These are phyloP conservation scores for Procambarus clarkii DNA, from an alignment of 1,140 invertebrate species.

Conservation along the genomic window DNA sequence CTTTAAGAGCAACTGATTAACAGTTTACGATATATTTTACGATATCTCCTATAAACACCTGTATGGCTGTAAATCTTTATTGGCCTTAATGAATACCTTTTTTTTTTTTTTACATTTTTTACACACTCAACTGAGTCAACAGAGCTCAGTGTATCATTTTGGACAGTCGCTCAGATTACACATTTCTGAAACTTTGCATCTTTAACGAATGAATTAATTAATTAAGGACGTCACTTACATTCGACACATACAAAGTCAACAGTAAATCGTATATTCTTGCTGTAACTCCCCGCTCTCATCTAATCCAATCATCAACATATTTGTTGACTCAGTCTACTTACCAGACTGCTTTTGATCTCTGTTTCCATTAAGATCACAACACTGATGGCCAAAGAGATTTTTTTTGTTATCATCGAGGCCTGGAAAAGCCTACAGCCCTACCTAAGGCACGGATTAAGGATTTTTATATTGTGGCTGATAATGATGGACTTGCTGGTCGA, in stretches of 20 bases:
- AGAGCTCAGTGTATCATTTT: neutral
- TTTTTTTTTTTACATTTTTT: neutral
- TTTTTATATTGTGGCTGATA: constrained; percentile 23
- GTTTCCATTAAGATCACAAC: constrained; percentile 3
- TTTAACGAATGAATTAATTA: neutral
- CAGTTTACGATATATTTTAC: constrained; percentile 9
- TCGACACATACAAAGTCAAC: neutral
- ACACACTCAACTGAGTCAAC: neutral
- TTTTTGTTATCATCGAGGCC: neutral
- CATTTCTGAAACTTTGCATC: neutral
- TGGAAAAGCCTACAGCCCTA: neutral
- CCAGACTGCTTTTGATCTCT: neutral
- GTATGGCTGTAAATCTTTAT: constrained; percentile 11
- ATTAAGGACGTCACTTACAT: neutral
- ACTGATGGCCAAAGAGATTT: neutral
- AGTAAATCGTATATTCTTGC: no score
- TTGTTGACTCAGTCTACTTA: neutral
- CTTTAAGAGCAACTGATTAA: constrained; percentile 3
- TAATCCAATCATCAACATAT: neutral
- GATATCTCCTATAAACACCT: constrained; percentile 8
- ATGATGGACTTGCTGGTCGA: neutral
- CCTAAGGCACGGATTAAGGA: constrained; percentile 19
- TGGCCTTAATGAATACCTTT: neutral
- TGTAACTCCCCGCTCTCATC: neutral
- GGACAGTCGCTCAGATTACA: neutral